Evolutionary conservation across 2,113 vertebrate genomes (phyloP).

Genomic region (Terrapene triunguis): DNA sequence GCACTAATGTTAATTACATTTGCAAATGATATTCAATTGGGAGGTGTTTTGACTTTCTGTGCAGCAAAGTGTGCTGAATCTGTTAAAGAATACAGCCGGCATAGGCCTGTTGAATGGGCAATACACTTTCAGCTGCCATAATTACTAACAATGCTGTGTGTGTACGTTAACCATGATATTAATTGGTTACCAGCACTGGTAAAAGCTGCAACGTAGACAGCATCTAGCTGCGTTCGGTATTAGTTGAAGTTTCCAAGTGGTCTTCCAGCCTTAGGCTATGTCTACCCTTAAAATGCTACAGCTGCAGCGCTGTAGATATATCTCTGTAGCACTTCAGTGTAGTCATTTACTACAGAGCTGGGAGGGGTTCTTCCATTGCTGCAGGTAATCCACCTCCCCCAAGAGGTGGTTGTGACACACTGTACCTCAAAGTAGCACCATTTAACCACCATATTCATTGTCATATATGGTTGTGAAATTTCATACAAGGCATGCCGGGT

Average conservation of each 20-base stretch:
- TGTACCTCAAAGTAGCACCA: too few relatives aligned
- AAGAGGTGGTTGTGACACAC: not conserved
- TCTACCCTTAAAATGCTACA: not conserved
- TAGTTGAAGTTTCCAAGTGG: not conserved
- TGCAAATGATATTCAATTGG: not conserved
- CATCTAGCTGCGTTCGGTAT: not conserved
- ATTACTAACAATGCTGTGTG: not conserved
- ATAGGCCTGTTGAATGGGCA: not conserved
- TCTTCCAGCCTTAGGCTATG: not conserved
- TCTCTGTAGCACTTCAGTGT: not conserved
- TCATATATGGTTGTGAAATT: too few relatives aligned
- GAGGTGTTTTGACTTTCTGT: constrained; percentile 18
- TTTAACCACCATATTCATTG: too few relatives aligned
- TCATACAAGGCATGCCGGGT: too few relatives aligned
- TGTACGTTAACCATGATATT: not conserved
- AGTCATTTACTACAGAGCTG: too few relatives aligned
- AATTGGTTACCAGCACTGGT: not conserved
- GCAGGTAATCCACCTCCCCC: not conserved
- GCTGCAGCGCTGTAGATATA: too few relatives aligned
- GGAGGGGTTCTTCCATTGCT: too few relatives aligned
- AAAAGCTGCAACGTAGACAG: not conserved
- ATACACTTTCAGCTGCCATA: not conserved
- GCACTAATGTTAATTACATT: constrained; percentile 24
- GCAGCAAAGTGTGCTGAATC: not conserved
- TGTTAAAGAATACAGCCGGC: constrained; percentile 9